Percentiles rank a stretch among this genome's conserved stretches.
Evolutionary conservation across 2,888 invertebrate species (phyloP).

Genomic region (Apamea sordens): DNA sequence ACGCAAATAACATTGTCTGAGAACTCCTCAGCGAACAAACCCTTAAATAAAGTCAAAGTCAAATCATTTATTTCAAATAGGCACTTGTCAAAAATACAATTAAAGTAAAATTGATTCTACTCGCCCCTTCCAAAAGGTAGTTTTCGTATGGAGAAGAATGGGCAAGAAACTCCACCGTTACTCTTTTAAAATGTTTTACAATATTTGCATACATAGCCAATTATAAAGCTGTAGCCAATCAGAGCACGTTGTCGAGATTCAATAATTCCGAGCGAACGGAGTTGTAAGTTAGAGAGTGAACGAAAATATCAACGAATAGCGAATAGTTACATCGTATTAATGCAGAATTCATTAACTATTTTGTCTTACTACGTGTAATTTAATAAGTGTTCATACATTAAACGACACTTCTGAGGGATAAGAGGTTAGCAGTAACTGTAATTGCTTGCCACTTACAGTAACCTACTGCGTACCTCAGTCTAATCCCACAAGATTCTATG

Average conservation of each 20-base stretch:
- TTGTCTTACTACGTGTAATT: neutral
- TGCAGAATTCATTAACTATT: constrained; percentile 12
- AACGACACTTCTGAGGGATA: no score
- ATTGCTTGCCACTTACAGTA: neutral
- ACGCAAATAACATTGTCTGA: neutral
- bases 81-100: no score
- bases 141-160: no score
- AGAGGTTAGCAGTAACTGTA: neutral
- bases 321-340: constrained; percentile 10
- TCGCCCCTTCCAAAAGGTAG: no score
- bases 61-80: no score
- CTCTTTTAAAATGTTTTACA: no score
- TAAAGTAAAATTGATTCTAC: no score
- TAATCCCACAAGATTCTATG: neutral
- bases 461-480: no score
- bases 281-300: constrained; percentile 22
- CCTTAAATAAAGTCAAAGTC: no score
- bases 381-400: neutral
- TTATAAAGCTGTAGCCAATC: constrained; percentile 11
- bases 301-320: constrained; percentile 30
- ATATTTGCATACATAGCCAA: no score
- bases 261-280: constrained; percentile 32
- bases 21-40: constrained; percentile 4
- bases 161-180: no score
- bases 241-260: constrained; percentile 13